These are phyloP conservation scores for Drosophila lowei DNA, from an alignment of 1,140 invertebrate genomes.

Conservation along the genomic window DNA sequence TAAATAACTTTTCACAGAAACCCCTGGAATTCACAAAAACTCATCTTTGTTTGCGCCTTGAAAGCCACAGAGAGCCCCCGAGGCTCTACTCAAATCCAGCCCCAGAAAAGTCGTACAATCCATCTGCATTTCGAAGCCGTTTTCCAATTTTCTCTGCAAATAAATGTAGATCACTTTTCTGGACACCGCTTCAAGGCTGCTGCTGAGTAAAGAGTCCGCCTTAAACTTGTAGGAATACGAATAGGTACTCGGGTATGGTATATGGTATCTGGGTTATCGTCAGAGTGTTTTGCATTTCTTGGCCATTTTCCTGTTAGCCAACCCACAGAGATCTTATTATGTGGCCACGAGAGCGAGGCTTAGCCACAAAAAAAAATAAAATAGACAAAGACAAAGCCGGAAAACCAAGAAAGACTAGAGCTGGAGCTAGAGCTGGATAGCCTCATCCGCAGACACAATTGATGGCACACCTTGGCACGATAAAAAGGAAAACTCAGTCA, in stretches of 20 bases:
- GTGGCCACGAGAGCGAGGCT: too few species aligned
- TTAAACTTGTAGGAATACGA: slow-evolving; percentile 16
- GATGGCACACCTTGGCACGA: slow-evolving; percentile 81
- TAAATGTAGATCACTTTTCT: too few species aligned
- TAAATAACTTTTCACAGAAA: too few species aligned
- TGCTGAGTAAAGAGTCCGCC: not conserved
- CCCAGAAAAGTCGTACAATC: too few species aligned
- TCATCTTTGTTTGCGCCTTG: too few species aligned
- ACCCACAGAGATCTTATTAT: slow-evolving; percentile 48
- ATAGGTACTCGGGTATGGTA: too few species aligned
- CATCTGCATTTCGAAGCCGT: too few species aligned
- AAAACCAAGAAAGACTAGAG: slow-evolving; percentile 35
- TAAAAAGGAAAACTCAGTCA: slow-evolving; percentile 79
- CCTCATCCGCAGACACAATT: slow-evolving; percentile 58
- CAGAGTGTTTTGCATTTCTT: slow-evolving; percentile 54
- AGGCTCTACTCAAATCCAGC: too few species aligned
- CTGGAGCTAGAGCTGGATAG: slow-evolving; percentile 6
- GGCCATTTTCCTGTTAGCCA: slow-evolving; percentile 41
- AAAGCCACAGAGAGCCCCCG: too few species aligned
- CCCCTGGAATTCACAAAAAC: too few species aligned
- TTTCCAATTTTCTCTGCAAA: too few species aligned
- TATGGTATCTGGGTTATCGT: slow-evolving; percentile 55
- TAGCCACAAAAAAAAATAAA: slow-evolving; percentile 42
- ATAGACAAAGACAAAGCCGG: slow-evolving; percentile 28
- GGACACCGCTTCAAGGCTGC: slow-evolving; percentile 4